Evolutionary conservation across 2,888 invertebrate species (phyloP).

Genomic region (Lingula anatina): DNA sequence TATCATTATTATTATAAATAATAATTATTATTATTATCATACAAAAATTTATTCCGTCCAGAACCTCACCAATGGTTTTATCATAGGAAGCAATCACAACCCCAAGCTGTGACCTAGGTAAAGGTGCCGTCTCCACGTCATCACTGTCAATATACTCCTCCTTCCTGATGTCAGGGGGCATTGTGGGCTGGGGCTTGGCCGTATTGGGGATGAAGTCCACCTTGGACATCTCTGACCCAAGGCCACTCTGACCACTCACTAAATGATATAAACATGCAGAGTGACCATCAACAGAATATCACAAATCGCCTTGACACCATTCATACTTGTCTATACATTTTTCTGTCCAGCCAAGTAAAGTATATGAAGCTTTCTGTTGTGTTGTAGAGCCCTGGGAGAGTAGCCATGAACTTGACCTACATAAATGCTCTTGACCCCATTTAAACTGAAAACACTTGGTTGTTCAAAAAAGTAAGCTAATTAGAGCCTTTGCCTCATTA

Average conservation of each 20-base stretch:
- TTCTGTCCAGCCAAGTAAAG: slow-evolving; percentile 48
- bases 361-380: slow-evolving; percentile 42
- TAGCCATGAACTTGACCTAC: too few relatives aligned
- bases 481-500: too few relatives aligned
- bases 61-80: slow-evolving; percentile 50
- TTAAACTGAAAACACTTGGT: too few relatives aligned
- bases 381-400: slow-evolving; percentile 42
- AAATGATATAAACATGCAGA: background rate
- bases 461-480: too few relatives aligned
- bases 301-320: too few relatives aligned
- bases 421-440: too few relatives aligned
- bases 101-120: slow-evolving; percentile 41
- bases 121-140: slow-evolving; percentile 39
- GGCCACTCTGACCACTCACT: slow-evolving; percentile 12
- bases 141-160: slow-evolving; percentile 33
- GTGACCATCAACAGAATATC: background rate
- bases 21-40: too few relatives aligned
- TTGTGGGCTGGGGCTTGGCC: slow-evolving; percentile 38
- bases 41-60: too few relatives aligned
- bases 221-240: slow-evolving; percentile 23
- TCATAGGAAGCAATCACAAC: slow-evolving; percentile 46
- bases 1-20: too few relatives aligned
- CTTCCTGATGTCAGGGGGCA: slow-evolving; percentile 36
- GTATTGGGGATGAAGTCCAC: slow-evolving; percentile 46
- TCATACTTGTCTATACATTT: slow-evolving; percentile 35